Conservation (phyloP, 1,140 invertebrate genomes). For the Nautilus pompilius region DNA sequence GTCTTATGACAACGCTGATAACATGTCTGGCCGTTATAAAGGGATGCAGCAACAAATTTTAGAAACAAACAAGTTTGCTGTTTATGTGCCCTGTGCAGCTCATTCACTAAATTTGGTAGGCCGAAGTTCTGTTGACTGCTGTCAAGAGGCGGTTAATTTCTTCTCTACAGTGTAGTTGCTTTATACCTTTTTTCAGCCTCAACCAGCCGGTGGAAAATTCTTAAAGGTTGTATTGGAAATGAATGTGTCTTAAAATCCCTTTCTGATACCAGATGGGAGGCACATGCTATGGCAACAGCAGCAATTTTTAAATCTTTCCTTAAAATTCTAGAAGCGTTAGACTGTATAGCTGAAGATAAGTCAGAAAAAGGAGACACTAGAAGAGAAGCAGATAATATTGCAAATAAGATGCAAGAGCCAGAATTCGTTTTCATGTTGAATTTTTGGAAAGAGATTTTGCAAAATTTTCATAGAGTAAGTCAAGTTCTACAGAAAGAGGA, state of each 20-base stretch:
- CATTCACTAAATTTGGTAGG: constrained; percentile 13
- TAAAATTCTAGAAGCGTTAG: constrained; percentile 12
- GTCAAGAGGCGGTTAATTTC: constrained; percentile 13
- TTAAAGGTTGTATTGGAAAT: constrained; percentile 10
- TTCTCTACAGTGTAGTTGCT: constrained; percentile 11
- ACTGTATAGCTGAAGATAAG: constrained; percentile 12
- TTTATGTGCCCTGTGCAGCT: constrained; percentile 12
- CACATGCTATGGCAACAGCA: constrained; percentile 16
- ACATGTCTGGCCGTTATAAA: not conserved
- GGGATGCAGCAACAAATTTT: constrained; percentile 2
- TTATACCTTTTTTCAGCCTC: constrained; percentile 20
- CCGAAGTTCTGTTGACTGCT: constrained; percentile 7
- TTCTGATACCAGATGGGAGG: constrained; percentile 14
- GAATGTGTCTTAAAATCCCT: constrained; percentile 11
- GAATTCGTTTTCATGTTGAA: constrained; percentile 26
- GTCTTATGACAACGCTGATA: constrained; percentile 1
- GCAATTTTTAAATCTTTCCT: constrained; percentile 13
- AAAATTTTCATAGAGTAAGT: constrained; percentile 20
- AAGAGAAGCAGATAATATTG: constrained; percentile 19
- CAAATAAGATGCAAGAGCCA: constrained; percentile 26
- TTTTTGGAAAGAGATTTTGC: constrained; percentile 21
- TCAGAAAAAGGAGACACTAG: constrained; percentile 11
- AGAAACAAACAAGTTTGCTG: constrained; percentile 11
- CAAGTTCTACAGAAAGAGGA: constrained; percentile 22
- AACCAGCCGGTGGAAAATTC: constrained; percentile 14